Evolutionary conservation across 2,888 invertebrate species (phyloP).

Genomic region (Tenthredo distinguenda): DNA sequence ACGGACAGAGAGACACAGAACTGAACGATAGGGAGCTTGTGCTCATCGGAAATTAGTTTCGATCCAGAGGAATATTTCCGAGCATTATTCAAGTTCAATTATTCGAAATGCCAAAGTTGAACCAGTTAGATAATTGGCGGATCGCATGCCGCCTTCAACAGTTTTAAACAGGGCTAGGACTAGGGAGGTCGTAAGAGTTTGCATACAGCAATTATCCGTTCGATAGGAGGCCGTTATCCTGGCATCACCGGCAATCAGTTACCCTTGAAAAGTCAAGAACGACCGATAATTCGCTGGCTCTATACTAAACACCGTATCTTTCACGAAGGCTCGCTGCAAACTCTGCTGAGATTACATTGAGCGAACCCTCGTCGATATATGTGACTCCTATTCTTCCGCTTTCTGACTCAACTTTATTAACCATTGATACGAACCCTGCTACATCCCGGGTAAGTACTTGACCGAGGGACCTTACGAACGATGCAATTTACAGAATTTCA

Average conservation of each 20-base stretch:
- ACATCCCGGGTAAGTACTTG: background rate
- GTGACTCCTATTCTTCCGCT: background rate
- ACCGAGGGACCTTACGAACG: background rate
- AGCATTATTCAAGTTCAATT: slow-evolving; percentile 58
- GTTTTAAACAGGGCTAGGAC: slow-evolving; percentile 4
- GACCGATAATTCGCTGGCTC: slow-evolving; percentile 44
- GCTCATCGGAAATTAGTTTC: background rate
- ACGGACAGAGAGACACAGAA: background rate
- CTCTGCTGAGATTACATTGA: background rate
- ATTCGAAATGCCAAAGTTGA: slow-evolving; percentile 58
- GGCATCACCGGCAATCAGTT: slow-evolving; percentile 48
- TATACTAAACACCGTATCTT: slow-evolving; percentile 7
- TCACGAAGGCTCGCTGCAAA: background rate
- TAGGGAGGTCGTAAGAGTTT: slow-evolving; percentile 34
- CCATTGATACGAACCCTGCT: slow-evolving; percentile 5
- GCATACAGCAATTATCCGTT: slow-evolving; percentile 56
- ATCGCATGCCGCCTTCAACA: slow-evolving; percentile 53
- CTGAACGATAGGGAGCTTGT: background rate
- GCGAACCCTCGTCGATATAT: background rate
- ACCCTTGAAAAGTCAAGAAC: slow-evolving; percentile 47
- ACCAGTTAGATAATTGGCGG: slow-evolving; percentile 59
- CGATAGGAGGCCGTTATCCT: slow-evolving; percentile 49
- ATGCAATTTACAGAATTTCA: slow-evolving; percentile 31
- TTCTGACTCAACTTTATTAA: slow-evolving; percentile 19
- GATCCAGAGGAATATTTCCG: background rate